Evolutionary conservation across 2,113 vertebrate species (phyloP).

Genomic region (Pheucticus melanocephalus): DNA sequence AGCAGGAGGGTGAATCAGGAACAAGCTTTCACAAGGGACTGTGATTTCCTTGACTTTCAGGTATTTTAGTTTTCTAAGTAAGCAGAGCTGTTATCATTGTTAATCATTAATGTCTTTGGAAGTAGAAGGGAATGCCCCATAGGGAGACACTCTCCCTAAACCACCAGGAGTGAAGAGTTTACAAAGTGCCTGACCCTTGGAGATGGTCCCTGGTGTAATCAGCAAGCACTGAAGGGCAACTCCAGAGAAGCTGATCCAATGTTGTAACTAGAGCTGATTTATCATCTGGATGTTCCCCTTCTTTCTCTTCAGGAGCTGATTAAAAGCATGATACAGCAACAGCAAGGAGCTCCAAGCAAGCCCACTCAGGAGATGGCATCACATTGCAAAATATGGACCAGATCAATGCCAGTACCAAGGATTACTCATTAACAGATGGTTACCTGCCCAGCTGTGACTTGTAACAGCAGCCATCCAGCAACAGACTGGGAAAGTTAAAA

Average conservation of each 20-base stretch:
- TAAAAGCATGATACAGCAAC: neutral
- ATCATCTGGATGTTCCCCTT: neutral
- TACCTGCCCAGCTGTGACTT: neutral
- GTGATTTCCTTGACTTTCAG: slow-evolving; percentile 14
- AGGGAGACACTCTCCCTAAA: neutral
- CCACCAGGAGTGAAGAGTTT: neutral
- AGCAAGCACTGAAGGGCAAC: neutral
- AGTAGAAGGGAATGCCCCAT: neutral
- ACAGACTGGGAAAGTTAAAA: neutral
- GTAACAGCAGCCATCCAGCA: neutral
- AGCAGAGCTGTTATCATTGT: slow-evolving; percentile 4
- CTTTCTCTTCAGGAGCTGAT: neutral
- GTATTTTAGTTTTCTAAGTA: slow-evolving; percentile 43
- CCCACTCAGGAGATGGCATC: neutral
- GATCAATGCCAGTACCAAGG: neutral
- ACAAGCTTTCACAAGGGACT: neutral
- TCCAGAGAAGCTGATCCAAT: neutral
- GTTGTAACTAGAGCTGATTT: neutral
- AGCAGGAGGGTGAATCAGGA: neutral
- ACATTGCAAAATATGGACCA: neutral
- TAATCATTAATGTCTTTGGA: slow-evolving; percentile 61
- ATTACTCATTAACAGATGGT: slow-evolving; percentile 52
- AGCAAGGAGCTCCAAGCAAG: neutral
- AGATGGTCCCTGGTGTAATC: neutral
- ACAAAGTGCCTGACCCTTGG: neutral